Evolutionary conservation across 2,888 invertebrate species (phyloP).

Genomic region (Caenorhabditis sp.): DNA sequence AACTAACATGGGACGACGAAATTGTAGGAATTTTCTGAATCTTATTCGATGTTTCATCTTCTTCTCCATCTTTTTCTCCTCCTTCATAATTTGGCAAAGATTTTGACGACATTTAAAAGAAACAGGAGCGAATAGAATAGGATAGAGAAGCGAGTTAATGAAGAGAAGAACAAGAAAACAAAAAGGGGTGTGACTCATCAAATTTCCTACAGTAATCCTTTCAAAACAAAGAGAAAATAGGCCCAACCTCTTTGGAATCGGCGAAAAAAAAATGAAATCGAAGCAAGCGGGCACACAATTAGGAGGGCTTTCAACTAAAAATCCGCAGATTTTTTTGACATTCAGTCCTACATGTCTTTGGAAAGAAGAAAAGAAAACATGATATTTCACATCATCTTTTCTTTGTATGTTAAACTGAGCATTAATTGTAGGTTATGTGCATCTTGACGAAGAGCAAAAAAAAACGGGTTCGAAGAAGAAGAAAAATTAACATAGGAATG

Average conservation of each 20-base stretch:
- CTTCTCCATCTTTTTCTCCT: constrained; percentile 11
- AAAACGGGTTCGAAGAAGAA: background rate
- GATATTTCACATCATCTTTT: too few species aligned
- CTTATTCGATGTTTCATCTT: constrained; percentile 3
- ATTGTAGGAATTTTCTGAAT: constrained; percentile 13
- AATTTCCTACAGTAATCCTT: too few species aligned
- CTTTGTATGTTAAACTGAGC: too few species aligned
- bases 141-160: background rate
- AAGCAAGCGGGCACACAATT: too few species aligned
- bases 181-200: background rate
- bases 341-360: too few species aligned
- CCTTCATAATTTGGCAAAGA: constrained; percentile 37
- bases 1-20: constrained; percentile 38
- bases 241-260: too few species aligned
- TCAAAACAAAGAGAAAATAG: too few species aligned
- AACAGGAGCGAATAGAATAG: background rate
- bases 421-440: too few species aligned
- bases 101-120: constrained; percentile 32
- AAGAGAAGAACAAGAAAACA: background rate
- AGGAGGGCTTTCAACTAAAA: too few species aligned
- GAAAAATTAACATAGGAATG: constrained; percentile 3
- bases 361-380: too few species aligned
- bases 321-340: too few species aligned
- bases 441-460: background rate
- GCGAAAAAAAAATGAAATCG: too few species aligned